These are phyloP conservation scores for Encarsia formosa DNA, from an alignment of 2,888 invertebrate species.

Conservation along the genomic window DNA sequence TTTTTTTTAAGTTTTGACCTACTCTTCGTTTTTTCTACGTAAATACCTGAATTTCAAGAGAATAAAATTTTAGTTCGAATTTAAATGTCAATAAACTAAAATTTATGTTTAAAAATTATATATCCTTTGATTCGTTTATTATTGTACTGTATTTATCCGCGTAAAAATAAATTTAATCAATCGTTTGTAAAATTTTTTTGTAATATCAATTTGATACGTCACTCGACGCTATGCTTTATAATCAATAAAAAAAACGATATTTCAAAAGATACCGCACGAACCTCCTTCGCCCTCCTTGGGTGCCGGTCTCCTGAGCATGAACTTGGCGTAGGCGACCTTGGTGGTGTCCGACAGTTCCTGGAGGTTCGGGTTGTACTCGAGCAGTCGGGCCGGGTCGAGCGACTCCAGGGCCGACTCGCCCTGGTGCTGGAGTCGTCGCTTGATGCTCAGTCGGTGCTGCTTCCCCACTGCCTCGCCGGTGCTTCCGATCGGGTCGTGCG, in stretches of 20 bases:
- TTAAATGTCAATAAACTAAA: too few species aligned
- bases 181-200: too few species aligned
- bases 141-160: too few species aligned
- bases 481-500: slow-evolving; percentile 74
- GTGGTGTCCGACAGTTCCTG: slow-evolving; percentile 72
- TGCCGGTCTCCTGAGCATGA: slow-evolving; percentile 69
- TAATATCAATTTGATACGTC: too few species aligned
- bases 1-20: too few species aligned
- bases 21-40: too few species aligned
- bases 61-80: too few species aligned
- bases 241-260: neutral
- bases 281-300: slow-evolving; percentile 10
- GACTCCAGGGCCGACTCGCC: slow-evolving; percentile 61
- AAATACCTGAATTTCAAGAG: too few species aligned
- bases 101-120: too few species aligned
- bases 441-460: slow-evolving; percentile 67
- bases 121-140: too few species aligned
- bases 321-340: slow-evolving; percentile 81
- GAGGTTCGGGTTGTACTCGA: slow-evolving; percentile 78
- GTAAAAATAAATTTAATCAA: too few species aligned
- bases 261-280: too few species aligned
- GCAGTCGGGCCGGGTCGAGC: slow-evolving; percentile 69
- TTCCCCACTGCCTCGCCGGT: slow-evolving; percentile 64
- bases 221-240: neutral
- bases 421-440: slow-evolving; percentile 66